Evolutionary conservation across 2,797 vertebrate genomes (phyloP).

Genomic region (Choloepus didactylus): DNA sequence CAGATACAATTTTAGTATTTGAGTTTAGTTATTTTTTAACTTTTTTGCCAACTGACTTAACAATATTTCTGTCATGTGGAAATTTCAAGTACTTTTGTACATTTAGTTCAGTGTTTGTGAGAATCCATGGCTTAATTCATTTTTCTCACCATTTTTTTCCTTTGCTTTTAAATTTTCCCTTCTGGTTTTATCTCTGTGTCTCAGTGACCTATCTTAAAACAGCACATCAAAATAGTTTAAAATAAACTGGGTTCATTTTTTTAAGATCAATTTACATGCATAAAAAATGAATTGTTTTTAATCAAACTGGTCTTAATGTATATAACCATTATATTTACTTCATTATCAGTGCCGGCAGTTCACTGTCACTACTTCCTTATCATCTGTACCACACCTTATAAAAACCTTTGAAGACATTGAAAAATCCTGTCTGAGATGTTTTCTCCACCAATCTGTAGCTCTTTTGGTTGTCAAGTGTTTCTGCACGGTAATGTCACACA

Average conservation of each 20-base stretch:
- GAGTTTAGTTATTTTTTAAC: conserved; percentile 88
- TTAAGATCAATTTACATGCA: conserved; percentile 86
- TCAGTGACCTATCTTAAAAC: conserved; percentile 91
- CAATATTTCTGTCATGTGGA: conserved; percentile 86
- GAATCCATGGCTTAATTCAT: conserved; percentile 92
- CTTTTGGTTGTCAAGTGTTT: conserved; percentile 93
- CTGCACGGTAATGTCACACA: conserved; percentile 93
- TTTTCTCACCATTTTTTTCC: conserved; percentile 87
- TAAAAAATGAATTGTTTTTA: conserved; percentile 86
- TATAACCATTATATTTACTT: conserved; percentile 86
- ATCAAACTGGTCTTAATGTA: conserved; percentile 85
- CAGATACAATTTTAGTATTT: conserved; percentile 89
- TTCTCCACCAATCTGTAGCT: conserved; percentile 90
- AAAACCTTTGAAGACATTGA: conserved; percentile 89
- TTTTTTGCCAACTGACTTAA: conserved; percentile 91
- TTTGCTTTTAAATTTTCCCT: conserved; percentile 87
- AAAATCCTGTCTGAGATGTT: conserved; percentile 88
- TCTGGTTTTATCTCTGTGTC: conserved; percentile 90
- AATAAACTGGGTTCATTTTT: conserved; percentile 89
- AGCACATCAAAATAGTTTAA: conserved; percentile 93
- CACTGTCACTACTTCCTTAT: conserved; percentile 88
- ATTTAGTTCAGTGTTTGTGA: conserved; percentile 91
- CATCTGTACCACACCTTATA: conserved; percentile 88
- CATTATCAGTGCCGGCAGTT: conserved; percentile 87
- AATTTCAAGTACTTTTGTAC: conserved; percentile 90